Evolutionary conservation across 2,888 invertebrate species (phyloP), one percentile per base, ranked within the genome.

Genomic region (Desoria tigrina): DNA sequence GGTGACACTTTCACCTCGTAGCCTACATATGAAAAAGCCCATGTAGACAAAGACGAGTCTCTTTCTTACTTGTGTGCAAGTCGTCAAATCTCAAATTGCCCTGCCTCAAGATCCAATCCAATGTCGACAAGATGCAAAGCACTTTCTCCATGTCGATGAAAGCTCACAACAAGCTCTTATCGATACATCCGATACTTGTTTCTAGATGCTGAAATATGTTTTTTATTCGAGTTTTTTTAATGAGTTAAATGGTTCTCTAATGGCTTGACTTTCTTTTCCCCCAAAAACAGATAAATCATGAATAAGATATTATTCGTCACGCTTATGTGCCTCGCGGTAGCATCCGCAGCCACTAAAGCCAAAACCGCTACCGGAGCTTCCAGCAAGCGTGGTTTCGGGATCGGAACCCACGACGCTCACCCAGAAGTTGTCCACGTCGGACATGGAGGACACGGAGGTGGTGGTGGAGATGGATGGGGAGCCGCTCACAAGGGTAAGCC

Each of bases 271-370:
- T 67, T 39, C 32, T 37, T 56, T 61, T 63, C 66, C 59, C 59
- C 50, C 61, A 66, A 61, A 63, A 63, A 68, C 66, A 54, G 49
- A 42, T 45, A 58, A 23, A 58, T 18, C 49, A 76, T 76, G 76
- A 76, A 74, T 73, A 76, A 72, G 66, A 71, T 76, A 67, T 72
- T 76, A 70, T 71, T 74, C 61, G 73, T 76, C 24, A 73, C 76
- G 68, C 69, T 74, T 51, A 67, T 75, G 67, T 76, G 76, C 72
- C 61, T 74, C 61, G 76, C 75, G 63, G 76, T 71, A 65, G 75
- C 75, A 50, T 74, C 74, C 18, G 75, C 76, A 24, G 76, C 75
- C 23, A 73, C 74, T 62, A 76, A 74, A 66, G 66, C 73, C 49
- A 76, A 74, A 61, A 61, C 68, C 39, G 42, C 69, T 16, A 58